Conservation (phyloP, 2,888 invertebrate species). For the Thera britannica region DNA sequence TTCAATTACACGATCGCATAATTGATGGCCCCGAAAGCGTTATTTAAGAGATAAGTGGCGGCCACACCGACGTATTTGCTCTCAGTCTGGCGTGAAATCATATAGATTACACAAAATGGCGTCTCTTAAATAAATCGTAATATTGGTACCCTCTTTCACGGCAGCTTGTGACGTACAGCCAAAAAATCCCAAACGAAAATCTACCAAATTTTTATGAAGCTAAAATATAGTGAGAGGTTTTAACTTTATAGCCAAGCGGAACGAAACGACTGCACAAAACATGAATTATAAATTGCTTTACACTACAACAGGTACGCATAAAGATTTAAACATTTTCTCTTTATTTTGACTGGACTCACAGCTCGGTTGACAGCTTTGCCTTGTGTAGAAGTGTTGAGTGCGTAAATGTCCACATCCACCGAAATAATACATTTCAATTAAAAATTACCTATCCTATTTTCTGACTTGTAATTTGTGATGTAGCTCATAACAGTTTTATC, state of each 20-base stretch:
- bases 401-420: too few species aligned
- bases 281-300: conserved; percentile 4
- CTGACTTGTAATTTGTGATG: too few species aligned
- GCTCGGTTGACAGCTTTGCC: not conserved
- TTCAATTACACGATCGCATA: conserved; percentile 61
- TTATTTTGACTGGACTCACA: not conserved
- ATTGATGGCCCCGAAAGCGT: conserved; percentile 56
- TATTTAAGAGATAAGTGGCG: conserved; percentile 47
- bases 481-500: too few species aligned
- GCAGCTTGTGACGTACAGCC: conserved; percentile 35
- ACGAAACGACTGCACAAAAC: conserved; percentile 15
- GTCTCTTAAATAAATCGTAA: conserved; percentile 48
- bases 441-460: too few species aligned
- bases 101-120: conserved; percentile 50
- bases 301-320: conserved; percentile 3
- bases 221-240: conserved; percentile 24
- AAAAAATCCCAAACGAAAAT: conserved; percentile 7
- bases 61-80: conserved; percentile 46
- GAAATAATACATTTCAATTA: too few species aligned
- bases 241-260: conserved; percentile 26
- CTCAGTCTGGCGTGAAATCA: conserved; percentile 51
- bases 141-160: conserved; percentile 49
- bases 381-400: too few species aligned
- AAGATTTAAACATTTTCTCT: conserved; percentile 3
- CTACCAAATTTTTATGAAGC: conserved; percentile 26